Percentiles rank a stretch among this genome's conserved stretches.
phyloP scores from a whole-genome alignment of 2,888 invertebrate species.

The Tetheella fluctuosa region DNA sequence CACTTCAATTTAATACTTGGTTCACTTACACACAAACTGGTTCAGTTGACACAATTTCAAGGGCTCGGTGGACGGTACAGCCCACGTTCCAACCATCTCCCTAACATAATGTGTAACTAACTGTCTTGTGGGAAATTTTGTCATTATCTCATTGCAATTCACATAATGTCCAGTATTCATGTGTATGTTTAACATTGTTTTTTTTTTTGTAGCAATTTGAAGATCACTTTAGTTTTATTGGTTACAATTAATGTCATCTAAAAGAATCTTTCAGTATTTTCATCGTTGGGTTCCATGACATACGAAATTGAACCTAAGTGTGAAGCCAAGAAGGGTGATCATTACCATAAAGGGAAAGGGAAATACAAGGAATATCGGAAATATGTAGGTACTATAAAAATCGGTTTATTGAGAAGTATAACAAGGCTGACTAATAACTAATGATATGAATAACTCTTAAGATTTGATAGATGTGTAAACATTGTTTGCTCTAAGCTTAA shows the following conservation, averaged over 20 bases:
- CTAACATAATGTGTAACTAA: constrained; percentile 13
- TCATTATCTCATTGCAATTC: constrained; percentile 9
- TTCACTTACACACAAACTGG: constrained; percentile 28
- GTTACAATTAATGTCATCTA: no score
- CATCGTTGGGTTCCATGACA: no score
- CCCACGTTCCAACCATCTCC: constrained; percentile 40
- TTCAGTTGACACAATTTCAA: constrained; percentile 51
- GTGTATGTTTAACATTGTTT: background rate
- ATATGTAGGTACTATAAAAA: no score
- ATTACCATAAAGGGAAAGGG: no score
- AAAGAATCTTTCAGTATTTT: no score
- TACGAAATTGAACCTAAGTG: no score
- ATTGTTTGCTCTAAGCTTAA: no score
- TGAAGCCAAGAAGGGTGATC: no score
- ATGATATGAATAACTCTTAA: no score
- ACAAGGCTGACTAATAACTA: no score
- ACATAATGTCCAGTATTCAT: background rate
- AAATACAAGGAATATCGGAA: no score
- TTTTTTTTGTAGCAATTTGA: background rate
- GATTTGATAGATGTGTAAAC: no score
- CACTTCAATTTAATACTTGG: constrained; percentile 18
- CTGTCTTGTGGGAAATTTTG: constrained; percentile 10
- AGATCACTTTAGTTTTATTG: background rate
- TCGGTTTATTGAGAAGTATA: background rate
- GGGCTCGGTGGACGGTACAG: constrained; percentile 44